Evolutionary conservation across 2,113 vertebrate species (phyloP).

Genomic region (Mastomys natalensis): DNA sequence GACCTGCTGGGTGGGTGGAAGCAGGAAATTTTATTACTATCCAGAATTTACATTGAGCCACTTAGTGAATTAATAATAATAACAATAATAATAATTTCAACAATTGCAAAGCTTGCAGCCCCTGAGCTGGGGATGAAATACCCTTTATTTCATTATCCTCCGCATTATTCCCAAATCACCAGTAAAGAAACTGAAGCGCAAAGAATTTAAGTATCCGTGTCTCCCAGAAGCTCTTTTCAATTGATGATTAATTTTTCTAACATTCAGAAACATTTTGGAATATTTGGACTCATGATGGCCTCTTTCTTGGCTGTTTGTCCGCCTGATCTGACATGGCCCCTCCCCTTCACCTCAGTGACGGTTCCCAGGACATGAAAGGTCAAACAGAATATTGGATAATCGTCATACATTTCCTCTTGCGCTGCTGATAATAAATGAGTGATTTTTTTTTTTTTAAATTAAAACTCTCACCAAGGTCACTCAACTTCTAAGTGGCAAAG

Average conservation of each 20-base stretch:
- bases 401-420: slow-evolving; percentile 10
- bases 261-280: slow-evolving; percentile 10
- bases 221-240: not conserved
- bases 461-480: slow-evolving; percentile 64
- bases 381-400: slow-evolving; percentile 7
- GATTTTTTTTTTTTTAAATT: slow-evolving; percentile 59
- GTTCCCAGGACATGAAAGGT: slow-evolving; percentile 41
- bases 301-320: not conserved
- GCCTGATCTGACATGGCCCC: not conserved
- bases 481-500: not conserved
- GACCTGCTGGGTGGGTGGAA: not conserved
- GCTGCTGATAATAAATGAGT: slow-evolving; percentile 43
- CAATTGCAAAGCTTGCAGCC: not conserved
- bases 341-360: not conserved
- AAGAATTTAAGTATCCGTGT: not conserved
- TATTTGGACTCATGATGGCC: not conserved
- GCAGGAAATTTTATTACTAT: not conserved
- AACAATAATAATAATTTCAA: not conserved
- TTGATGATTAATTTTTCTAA: slow-evolving; percentile 50
- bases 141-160: not conserved
- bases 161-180: not conserved
- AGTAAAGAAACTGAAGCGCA: not conserved
- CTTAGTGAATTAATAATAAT: not conserved
- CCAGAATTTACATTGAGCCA: not conserved
- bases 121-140: not conserved